Conservation (phyloP, 1,140 invertebrate species). For the Diploscapter pachys region DNA sequence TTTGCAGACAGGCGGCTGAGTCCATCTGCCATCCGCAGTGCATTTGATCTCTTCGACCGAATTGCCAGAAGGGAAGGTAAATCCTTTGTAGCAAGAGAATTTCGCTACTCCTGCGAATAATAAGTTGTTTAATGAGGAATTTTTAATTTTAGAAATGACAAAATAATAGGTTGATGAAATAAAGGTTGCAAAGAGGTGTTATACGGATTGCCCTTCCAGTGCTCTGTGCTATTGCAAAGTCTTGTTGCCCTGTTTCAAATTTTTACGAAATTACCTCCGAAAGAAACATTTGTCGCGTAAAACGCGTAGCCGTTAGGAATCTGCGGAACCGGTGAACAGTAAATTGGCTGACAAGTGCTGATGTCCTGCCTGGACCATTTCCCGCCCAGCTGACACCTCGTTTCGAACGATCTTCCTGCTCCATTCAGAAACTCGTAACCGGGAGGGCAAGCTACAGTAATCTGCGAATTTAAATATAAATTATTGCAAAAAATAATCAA, state of each 20-base stretch:
- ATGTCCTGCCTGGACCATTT: constrained; percentile 88
- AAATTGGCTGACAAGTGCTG: constrained; percentile 81
- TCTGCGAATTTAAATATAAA: no score
- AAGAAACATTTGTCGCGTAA: no score
- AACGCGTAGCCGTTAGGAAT: no score
- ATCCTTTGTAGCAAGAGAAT: constrained; percentile 93
- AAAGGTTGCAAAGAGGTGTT: background rate
- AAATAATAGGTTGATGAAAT: constrained; percentile 85
- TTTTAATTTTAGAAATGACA: constrained; percentile 92
- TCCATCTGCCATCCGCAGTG: constrained; percentile 54
- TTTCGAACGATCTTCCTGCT: constrained; percentile 45
- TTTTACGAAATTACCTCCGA: no score
- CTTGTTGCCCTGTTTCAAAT: no score
- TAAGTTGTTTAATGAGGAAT: constrained; percentile 88
- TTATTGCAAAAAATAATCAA: no score
- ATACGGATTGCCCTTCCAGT: background rate
- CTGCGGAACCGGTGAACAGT: background rate
- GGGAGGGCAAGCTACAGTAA: constrained; percentile 78
- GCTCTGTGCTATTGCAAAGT: no score
- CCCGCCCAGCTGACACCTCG: constrained; percentile 77
- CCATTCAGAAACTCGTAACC: constrained; percentile 87
- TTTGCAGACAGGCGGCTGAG: constrained; percentile 47
- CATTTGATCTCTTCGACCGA: constrained; percentile 71
- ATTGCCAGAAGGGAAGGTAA: constrained; percentile 81
- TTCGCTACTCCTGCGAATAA: constrained; percentile 86